Percentiles rank a stretch among this genome's conserved stretches.
Conservation (phyloP, 2,888 invertebrate species). For the Athalia cordata region DNA sequence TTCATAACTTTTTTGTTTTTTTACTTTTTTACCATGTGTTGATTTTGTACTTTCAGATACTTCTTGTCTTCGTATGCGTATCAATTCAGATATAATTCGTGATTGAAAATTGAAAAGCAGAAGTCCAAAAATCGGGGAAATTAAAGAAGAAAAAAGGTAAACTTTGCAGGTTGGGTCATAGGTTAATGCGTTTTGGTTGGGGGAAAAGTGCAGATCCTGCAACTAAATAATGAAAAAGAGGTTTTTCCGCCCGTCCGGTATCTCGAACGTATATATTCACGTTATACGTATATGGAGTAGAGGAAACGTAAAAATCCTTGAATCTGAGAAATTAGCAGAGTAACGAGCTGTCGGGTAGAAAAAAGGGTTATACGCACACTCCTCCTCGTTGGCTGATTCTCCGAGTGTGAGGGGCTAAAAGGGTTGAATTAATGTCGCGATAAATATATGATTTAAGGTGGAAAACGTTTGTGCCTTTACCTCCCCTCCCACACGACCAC, state of each 20-base stretch:
- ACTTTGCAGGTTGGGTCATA: not conserved
- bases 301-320: constrained; percentile 71
- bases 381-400: constrained; percentile 49
- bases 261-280: not conserved
- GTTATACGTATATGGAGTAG: constrained; percentile 40
- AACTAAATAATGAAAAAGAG: constrained; percentile 73
- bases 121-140: too few species aligned
- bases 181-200: constrained; percentile 24
- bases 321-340: constrained; percentile 74
- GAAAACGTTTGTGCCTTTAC: constrained; percentile 67
- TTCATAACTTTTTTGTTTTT: too few species aligned
- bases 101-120: too few species aligned
- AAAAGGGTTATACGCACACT: constrained; percentile 61
- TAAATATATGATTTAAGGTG: constrained; percentile 74
- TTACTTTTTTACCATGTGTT: too few species aligned
- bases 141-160: not conserved
- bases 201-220: constrained; percentile 51
- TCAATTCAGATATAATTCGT: too few species aligned
- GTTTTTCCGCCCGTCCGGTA: constrained; percentile 67
- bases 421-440: constrained; percentile 74
- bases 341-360: constrained; percentile 66
- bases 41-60: too few species aligned
- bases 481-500: constrained; percentile 50
- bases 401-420: constrained; percentile 61
- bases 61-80: too few species aligned